Conservation (phyloP, 2,888 invertebrate genomes). For the Rhagophthalmus giganteus region DNA sequence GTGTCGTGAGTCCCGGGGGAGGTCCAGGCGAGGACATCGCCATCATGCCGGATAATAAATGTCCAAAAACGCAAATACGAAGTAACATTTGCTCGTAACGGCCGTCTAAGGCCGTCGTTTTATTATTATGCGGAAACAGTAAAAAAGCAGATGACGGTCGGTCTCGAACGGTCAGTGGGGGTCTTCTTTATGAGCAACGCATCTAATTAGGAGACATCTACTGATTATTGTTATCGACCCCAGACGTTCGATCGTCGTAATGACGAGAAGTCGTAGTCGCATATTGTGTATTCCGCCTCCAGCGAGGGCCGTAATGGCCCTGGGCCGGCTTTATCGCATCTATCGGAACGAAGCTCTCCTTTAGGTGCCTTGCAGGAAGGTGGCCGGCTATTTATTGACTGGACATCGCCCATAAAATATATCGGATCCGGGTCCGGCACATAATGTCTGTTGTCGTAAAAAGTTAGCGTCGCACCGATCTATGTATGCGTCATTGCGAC, state of each 20-base stretch:
- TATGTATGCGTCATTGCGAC: constrained; percentile 52
- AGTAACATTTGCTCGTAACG: constrained; percentile 57
- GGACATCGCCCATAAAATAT: constrained; percentile 58
- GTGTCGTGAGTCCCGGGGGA: constrained; percentile 32
- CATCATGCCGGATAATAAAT: constrained; percentile 53
- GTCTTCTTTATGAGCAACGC: constrained; percentile 52
- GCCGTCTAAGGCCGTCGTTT: constrained; percentile 57
- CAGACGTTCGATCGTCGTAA: constrained; percentile 33
- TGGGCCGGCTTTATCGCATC: constrained; percentile 45
- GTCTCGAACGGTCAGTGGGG: constrained; percentile 41
- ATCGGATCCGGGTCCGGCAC: constrained; percentile 50
- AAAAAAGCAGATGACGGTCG: constrained; percentile 67
- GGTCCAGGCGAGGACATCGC: constrained; percentile 45
- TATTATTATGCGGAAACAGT: constrained; percentile 66
- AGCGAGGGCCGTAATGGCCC: constrained; percentile 43
- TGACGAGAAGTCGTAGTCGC: constrained; percentile 37
- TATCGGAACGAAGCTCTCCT: constrained; percentile 33
- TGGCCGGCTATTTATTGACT: constrained; percentile 57
- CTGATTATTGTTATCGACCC: constrained; percentile 47
- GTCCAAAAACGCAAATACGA: constrained; percentile 56
- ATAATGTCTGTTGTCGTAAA: constrained; percentile 50
- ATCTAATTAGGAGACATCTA: constrained; percentile 54
- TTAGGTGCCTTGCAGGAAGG: constrained; percentile 44
- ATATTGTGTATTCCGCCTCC: constrained; percentile 54
- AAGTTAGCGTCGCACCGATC: constrained; percentile 50